phyloP scores from a whole-genome alignment of 2,113 vertebrate species.

The Corynorhinus townsendii region DNA sequence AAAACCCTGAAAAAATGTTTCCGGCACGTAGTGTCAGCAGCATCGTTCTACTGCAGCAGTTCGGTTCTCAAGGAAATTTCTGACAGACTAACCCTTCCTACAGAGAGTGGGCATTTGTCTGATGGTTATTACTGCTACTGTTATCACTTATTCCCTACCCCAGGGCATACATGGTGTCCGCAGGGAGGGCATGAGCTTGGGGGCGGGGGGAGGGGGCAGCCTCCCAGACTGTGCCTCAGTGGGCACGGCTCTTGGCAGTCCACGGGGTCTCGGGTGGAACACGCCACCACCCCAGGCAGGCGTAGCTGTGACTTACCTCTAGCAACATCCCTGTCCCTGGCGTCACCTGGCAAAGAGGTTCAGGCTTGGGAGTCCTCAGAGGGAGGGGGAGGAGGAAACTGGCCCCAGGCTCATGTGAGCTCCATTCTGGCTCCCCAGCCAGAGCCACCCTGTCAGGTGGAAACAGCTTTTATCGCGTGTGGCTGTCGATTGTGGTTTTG shows the following conservation, averaged over 20 bases:
- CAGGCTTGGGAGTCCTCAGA: not conserved
- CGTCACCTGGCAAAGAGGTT: constrained; percentile 41
- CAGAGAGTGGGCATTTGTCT: not conserved
- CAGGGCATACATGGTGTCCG: not conserved
- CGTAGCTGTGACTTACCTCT: constrained; percentile 53
- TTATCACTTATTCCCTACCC: not conserved
- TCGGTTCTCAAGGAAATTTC: not conserved
- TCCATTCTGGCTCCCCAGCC: constrained; percentile 57
- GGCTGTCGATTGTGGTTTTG: constrained; percentile 75
- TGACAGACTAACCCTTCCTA: not conserved
- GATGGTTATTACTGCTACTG: not conserved
- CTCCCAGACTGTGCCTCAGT: not conserved
- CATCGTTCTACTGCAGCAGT: not conserved
- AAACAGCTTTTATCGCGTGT: constrained; percentile 66
- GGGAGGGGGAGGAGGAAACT: not conserved
- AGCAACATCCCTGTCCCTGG: constrained; percentile 38
- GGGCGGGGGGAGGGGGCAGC: not conserved
- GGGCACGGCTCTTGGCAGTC: not conserved
- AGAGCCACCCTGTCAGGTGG: constrained; percentile 58
- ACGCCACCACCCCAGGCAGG: not conserved
- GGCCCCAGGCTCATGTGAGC: not conserved
- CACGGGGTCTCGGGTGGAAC: not conserved
- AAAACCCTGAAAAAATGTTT: not conserved
- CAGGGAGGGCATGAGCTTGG: not conserved
- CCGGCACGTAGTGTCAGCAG: not conserved